Evolutionary conservation across 1,140 invertebrate species (phyloP).

Genomic region (Diprion similis): DNA sequence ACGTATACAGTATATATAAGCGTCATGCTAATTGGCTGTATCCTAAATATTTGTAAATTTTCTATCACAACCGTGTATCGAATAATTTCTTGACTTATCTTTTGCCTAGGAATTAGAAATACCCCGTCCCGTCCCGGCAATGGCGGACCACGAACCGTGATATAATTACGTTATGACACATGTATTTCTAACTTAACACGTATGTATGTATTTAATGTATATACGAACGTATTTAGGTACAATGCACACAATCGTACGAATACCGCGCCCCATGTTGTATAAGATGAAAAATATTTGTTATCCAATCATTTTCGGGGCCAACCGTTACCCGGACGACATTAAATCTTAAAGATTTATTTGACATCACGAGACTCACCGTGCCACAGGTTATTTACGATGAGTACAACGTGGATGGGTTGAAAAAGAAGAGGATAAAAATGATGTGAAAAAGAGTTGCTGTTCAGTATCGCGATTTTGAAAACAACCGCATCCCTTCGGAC

Average conservation of each 20-base stretch:
- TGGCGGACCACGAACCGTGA: background rate
- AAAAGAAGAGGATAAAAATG: background rate
- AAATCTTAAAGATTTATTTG: background rate
- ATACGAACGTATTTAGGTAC: no score
- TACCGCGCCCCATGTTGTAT: no score
- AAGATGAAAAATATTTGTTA: no score
- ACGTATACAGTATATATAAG: slow-evolving; percentile 1
- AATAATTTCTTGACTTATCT: background rate
- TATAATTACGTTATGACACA: background rate
- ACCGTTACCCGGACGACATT: background rate
- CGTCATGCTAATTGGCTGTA: background rate
- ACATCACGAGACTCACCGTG: background rate
- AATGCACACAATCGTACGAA: no score
- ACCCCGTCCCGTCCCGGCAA: background rate
- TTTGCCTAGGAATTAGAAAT: background rate
- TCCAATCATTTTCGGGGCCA: background rate
- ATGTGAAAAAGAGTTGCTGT: no score
- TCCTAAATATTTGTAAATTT: background rate
- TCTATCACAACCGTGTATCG: background rate
- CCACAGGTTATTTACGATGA: background rate
- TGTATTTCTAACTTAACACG: no score
- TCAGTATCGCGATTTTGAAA: no score
- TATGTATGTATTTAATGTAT: no score
- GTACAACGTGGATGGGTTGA: background rate
- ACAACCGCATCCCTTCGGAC: no score